These are phyloP conservation scores for Idaea straminata DNA, from an alignment of 2,888 invertebrate genomes.

Conservation along the genomic window DNA sequence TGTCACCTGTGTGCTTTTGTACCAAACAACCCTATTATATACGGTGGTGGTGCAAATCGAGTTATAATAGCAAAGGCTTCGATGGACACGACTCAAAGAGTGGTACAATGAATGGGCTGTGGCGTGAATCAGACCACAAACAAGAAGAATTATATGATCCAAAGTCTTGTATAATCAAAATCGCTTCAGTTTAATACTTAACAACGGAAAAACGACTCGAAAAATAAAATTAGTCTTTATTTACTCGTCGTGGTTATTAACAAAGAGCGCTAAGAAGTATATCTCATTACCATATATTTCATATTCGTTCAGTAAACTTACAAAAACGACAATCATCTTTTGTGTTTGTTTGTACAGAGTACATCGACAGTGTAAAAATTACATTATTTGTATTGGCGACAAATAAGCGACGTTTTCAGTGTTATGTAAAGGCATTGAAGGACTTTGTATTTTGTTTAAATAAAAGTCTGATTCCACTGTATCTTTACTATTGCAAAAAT, in stretches of 20 bases:
- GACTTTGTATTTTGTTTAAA: neutral
- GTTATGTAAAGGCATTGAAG: conserved; percentile 18
- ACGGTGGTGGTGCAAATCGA: conserved; percentile 46
- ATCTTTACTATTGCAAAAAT: neutral
- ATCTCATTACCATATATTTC: conserved; percentile 31
- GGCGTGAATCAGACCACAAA: conserved; percentile 20
- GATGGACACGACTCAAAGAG: conserved; percentile 43
- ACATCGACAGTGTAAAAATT: neutral
- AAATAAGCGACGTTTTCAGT: conserved; percentile 5
- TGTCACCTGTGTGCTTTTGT: conserved; percentile 53
- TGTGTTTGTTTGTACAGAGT: conserved; percentile 9
- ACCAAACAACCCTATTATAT: conserved; percentile 50
- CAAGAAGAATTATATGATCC: no score
- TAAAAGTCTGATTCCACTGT: neutral
- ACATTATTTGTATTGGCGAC: conserved; percentile 5
- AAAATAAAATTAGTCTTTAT: conserved; percentile 46
- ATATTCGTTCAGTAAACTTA: conserved; percentile 13
- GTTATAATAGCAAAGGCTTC: conserved; percentile 51
- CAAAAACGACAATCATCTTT: conserved; percentile 19
- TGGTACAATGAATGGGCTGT: conserved; percentile 23
- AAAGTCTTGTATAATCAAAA: neutral
- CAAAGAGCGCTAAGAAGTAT: conserved; percentile 48
- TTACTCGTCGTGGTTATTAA: conserved; percentile 54
- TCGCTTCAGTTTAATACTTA: conserved; percentile 26
- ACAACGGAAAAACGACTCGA: conserved; percentile 13